Evolutionary conservation across 2,888 invertebrate species (phyloP).

Genomic region (Gryllus longicercus): DNA sequence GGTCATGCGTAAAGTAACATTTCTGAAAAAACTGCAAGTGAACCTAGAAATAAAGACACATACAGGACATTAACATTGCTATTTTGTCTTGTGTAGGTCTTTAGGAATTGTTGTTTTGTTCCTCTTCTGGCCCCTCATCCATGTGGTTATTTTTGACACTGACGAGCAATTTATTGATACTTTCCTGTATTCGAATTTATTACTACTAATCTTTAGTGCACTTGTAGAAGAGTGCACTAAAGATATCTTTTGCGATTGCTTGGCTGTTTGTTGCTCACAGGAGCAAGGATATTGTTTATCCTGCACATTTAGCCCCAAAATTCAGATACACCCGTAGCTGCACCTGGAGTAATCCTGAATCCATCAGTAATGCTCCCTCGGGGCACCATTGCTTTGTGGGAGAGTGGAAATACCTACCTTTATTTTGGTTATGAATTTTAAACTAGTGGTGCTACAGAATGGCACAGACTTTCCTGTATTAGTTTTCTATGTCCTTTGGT

Average conservation of each 20-base stretch:
- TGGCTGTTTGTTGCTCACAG: neutral
- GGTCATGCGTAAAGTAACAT: neutral
- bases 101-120: neutral
- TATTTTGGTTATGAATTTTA: too few species aligned
- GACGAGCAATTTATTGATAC: neutral
- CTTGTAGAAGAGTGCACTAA: neutral
- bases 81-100: neutral
- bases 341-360: neutral
- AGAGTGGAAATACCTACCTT: neutral
- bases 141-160: neutral
- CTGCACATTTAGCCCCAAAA: neutral
- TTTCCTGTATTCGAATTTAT: neutral
- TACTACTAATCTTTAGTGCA: neutral
- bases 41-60: neutral
- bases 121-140: neutral
- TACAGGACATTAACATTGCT: neutral
- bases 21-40: neutral
- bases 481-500: too few species aligned
- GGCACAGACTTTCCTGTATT: too few species aligned
- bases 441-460: too few species aligned
- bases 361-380: neutral
- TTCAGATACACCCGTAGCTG: neutral
- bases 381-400: neutral
- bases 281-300: neutral
- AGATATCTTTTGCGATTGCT: neutral